Evolutionary conservation across 92 coral and sea anemone genomes (phyloP), one percentile per base, ranked within the genome.

Genomic region (Isaurus tuberculatus): DNA sequence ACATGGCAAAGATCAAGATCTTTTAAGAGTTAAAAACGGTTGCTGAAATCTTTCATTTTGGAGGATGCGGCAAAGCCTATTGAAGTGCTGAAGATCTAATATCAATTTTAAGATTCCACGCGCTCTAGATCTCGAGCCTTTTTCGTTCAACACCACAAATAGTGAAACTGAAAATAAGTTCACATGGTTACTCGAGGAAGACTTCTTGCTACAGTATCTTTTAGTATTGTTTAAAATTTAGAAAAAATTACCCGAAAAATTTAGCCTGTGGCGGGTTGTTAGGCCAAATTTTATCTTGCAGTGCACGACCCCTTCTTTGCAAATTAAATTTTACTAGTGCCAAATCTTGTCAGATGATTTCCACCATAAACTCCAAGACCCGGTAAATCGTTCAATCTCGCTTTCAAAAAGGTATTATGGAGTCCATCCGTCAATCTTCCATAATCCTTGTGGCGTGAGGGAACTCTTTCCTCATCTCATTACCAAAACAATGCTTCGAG

Each of bases 21-120:
- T 58, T 36, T n/a, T 5, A 9, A 53, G 80, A 57, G 70, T 51
- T 51, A 58, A 69, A 70, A 36, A 9, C 9, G 44, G 34, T 55
- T 43, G 78, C 58, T 26, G 26, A 25, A 46, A 14, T 71, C 6
- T 26, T 58, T 77, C 82, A 77, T 77, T 26, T 25, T 31, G 22
- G 82, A 13, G 8, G 70, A 58, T 15, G 82, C 82, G 82, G 82
- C 70, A 32, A 15, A 57, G 2, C 43, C n/a, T 55, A 55, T 34
- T 77, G 53, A 58, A 58, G 78, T 46, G 78, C 82, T 77, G 82
- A 77, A 77, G 68, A 77, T 11, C 70, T 60, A 77, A 77, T 77
- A 77, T 77, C 82, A 29, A 36, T 29, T 16, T 44, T 30, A 23
- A 19, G 8, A 19, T 15, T 44, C 27, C 22, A 31, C 49, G 15